These are phyloP conservation scores for Muntiacus muntjak DNA, from an alignment of 2,113 vertebrate genomes.

Conservation along the genomic window DNA sequence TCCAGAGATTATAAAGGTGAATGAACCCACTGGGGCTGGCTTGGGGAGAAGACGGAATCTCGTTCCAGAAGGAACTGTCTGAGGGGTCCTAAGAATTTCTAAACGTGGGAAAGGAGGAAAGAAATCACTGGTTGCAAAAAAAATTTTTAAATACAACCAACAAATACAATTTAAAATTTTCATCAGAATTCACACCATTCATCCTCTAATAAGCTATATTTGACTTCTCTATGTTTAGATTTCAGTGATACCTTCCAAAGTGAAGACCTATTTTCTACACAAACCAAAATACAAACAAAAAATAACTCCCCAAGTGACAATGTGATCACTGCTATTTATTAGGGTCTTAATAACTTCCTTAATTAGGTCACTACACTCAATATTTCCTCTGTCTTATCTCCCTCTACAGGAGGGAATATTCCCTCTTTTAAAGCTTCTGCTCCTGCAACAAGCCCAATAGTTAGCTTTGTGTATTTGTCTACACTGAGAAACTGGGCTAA, in stretches of 20 bases:
- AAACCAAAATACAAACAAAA: not conserved
- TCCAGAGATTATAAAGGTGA: conserved; percentile 60
- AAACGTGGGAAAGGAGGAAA: not conserved
- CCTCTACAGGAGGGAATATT: not conserved
- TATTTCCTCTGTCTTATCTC: not conserved
- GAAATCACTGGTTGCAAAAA: not conserved
- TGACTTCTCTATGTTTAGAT: not conserved
- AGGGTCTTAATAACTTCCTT: not conserved
- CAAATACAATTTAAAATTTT: not conserved
- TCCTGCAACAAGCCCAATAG: not conserved
- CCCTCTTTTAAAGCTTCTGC: not conserved
- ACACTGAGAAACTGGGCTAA: not conserved
- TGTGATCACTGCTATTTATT: not conserved
- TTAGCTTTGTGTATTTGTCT: not conserved
- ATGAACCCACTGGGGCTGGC: conserved; percentile 80
- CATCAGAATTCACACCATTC: not conserved
- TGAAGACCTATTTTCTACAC: not conserved
- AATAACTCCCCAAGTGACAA: not conserved
- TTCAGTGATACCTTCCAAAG: not conserved
- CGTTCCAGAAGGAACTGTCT: conserved; percentile 84
- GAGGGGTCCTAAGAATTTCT: conserved; percentile 70
- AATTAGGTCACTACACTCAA: not conserved
- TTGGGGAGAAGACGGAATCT: conserved; percentile 77
- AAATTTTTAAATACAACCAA: not conserved
- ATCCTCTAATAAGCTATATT: not conserved